A percentile compares a stretch with the other conserved stretches of the same genome.
phyloP scores from a whole-genome alignment of 2,113 vertebrate species.

The Litocranius walleri region DNA sequence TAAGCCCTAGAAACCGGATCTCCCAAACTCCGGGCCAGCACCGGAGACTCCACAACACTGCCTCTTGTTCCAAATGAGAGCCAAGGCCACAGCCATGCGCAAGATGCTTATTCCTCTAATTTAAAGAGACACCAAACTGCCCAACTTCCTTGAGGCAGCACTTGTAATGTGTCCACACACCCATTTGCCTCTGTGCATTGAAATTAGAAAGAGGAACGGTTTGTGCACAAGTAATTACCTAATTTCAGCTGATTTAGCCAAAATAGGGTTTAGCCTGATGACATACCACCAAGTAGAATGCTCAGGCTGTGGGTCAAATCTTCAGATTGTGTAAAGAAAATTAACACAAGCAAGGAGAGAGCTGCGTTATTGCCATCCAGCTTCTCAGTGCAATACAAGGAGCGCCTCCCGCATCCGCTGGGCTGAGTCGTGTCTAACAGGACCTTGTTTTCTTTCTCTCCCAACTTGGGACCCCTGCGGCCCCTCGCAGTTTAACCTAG shows the following conservation, averaged over 20 bases:
- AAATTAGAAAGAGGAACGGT: not conserved
- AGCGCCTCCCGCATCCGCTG: fast-evolving
- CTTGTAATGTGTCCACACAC: fast-evolving
- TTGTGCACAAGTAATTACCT: not conserved
- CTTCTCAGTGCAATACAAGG: no score
- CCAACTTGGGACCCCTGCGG: not conserved
- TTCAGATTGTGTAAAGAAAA: not conserved
- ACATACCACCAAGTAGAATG: not conserved
- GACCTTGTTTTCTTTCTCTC: not conserved
- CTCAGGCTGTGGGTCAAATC: not conserved
- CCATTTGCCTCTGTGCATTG: not conserved
- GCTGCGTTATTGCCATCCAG: not conserved
- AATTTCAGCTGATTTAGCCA: not conserved
- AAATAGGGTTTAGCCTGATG: not conserved
- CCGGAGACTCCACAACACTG: fast-evolving
- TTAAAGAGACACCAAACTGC: not conserved
- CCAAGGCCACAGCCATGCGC: not conserved
- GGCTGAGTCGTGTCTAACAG: not conserved
- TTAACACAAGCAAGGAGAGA: not conserved
- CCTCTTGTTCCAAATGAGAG: not conserved
- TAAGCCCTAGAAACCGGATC: not conserved
- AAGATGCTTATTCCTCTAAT: not conserved
- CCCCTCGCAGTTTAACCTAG: constrained; percentile 86
- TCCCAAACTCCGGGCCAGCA: not conserved
- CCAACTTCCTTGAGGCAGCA: fast-evolving